A percentile compares a stretch with the other conserved stretches of the same genome.
Evolutionary conservation across 2,113 vertebrate genomes (phyloP).

Genomic region (Paedocypris sp.): DNA sequence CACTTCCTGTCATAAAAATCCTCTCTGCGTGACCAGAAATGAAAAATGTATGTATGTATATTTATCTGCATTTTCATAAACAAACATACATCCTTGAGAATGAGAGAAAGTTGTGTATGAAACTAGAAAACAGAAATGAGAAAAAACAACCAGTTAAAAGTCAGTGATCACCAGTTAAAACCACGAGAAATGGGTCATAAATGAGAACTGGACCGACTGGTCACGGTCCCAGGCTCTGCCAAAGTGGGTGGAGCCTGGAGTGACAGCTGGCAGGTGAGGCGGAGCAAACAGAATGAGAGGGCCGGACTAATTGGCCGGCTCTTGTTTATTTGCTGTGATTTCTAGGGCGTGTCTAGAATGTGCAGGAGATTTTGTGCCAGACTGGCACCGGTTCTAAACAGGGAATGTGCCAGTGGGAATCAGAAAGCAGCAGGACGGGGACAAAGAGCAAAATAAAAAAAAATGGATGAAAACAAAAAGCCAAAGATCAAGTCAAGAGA

Average conservation of each 20-base stretch:
- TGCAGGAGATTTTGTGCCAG: neutral
- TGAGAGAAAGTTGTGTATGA: too few species aligned
- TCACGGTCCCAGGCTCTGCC: neutral
- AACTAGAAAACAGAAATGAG: too few species aligned
- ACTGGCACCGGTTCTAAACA: neutral
- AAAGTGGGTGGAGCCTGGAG: constrained; percentile 15
- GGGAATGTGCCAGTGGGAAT: neutral
- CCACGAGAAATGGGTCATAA: too few species aligned
- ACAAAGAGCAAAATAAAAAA: neutral
- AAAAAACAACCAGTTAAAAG: too few species aligned
- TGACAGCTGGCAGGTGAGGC: constrained; percentile 24
- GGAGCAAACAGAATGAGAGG: constrained; percentile 27
- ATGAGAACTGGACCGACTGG: too few species aligned
- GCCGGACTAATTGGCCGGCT: constrained; percentile 20
- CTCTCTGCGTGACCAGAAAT: too few species aligned
- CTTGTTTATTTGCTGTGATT: constrained; percentile 15
- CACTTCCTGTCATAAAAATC: too few species aligned
- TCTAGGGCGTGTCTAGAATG: neutral
- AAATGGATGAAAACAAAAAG: neutral
- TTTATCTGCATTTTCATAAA: too few species aligned
- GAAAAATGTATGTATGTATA: neutral
- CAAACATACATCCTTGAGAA: too few species aligned
- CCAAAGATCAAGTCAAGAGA: neutral
- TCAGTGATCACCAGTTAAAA: constrained; percentile 6
- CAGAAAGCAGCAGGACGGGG: neutral